Base-by-base conservation (phyloP, 2,113 vertebrate species). In the Craseonycteris thonglongyai region DNA sequence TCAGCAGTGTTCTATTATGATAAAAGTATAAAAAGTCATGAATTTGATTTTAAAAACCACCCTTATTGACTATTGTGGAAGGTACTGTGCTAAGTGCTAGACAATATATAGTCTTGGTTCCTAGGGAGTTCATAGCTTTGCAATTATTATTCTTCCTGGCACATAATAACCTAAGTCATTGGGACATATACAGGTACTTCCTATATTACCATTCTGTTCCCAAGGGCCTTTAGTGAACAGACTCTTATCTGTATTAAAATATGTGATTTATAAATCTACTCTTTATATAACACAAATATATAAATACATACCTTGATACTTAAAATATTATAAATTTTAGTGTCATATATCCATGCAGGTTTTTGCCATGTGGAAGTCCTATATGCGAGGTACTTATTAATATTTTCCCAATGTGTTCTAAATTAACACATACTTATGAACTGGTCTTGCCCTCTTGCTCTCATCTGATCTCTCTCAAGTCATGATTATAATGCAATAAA, bases 1-100 rank as follows among this genome's bases (percentile, higher is more conserved):
- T 87, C 30, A 95, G 59, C n/a, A 51, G 26, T 56, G 94, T 83
- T 18, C 28, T 88, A 96, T 94, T 61, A 91, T 56, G 65, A 87
- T 83, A 19, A 84, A 80, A 45, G 3, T 45, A 28, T 71, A 68
- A 56, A 61, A 74, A 71, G 33, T 79, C 75, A 58, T 69, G 59
- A 72, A 56, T 59, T 81, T 88, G 6, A 26, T 92, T 85, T 15
- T 66, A 42, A 87, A n/a, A 35, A 15, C n/a, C 49, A 58, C 1
- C 47, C 6, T 58, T n/a, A 42, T 24, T 91, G 65, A 80, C 33
- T 56, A 1, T 26, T 91, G 18, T 54, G 21, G 38, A 69, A 65
- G 42, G 19, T 69, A 14, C n/a, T 74, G 1, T 76, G 24, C 61
- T 58, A 84, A 81, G 47, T 66, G 82, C 11, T n/a, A 63, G 47